Conservation (phyloP, 2,888 invertebrate species). For the Chaetogeoica ovagalla region DNA sequence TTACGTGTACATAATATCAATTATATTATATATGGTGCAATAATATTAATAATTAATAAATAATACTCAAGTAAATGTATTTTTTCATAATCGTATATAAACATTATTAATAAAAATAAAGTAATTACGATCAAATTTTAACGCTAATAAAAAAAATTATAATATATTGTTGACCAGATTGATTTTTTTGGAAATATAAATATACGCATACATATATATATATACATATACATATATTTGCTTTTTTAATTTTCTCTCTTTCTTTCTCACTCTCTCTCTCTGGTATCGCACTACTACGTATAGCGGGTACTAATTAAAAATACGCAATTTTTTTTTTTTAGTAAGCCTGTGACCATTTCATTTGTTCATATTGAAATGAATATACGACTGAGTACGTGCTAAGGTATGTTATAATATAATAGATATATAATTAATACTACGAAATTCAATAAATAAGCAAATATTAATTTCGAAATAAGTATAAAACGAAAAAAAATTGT, state of each 20-base stretch:
- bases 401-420: not conserved
- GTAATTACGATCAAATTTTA: no score
- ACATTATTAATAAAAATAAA: no score
- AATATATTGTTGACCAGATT: no score
- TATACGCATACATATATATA: no score
- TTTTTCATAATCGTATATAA: no score
- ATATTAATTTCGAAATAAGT: conserved; percentile 35
- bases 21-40: not conserved
- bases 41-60: not conserved
- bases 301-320: not conserved
- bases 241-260: no score
- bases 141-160: no score
- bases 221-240: no score
- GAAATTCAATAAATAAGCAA: conserved; percentile 24
- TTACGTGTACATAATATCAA: not conserved
- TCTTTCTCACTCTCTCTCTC: no score
- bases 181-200: no score
- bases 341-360: conserved; percentile 7
- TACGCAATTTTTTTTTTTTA: not conserved
- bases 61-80: no score
- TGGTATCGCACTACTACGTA: no score
- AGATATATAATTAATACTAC: not conserved
- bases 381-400: conserved; percentile 23
- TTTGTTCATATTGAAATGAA: not conserved
- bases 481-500: not conserved